Evolutionary conservation across 1,140 invertebrate genomes (phyloP).

Genomic region (Muscidifurax raptorellus): DNA sequence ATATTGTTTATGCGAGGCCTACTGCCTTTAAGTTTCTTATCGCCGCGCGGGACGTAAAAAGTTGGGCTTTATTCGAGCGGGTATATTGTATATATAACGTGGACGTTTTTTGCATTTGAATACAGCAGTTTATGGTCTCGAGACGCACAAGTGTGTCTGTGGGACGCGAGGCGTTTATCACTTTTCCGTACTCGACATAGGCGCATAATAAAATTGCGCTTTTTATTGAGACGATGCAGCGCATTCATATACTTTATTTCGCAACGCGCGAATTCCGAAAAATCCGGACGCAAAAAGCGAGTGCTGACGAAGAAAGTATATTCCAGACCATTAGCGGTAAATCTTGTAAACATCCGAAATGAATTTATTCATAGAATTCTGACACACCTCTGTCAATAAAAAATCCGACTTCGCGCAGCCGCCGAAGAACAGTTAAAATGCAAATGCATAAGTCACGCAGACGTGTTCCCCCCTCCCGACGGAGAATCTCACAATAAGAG

Average conservation of each 20-base stretch:
- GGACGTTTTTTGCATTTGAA: too few relatives aligned
- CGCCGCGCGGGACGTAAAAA: not conserved
- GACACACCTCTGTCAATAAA: not conserved
- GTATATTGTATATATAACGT: too few relatives aligned
- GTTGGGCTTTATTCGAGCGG: too few relatives aligned
- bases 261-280: not conserved
- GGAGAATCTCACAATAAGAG: not conserved
- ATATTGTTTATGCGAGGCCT: not conserved
- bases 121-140: too few relatives aligned
- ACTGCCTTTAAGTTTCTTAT: not conserved
- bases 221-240: too few relatives aligned
- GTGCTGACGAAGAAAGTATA: not conserved
- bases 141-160: too few relatives aligned
- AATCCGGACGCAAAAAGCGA: not conserved
- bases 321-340: not conserved
- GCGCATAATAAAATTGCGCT: too few relatives aligned
- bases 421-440: not conserved
- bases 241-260: too few relatives aligned
- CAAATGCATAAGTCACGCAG: not conserved
- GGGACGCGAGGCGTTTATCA: too few relatives aligned
- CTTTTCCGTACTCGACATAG: too few relatives aligned
- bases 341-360: not conserved
- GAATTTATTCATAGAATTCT: constrained; percentile 2
- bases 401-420: not conserved
- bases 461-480: not conserved